Conservation (phyloP, 1,140 invertebrate genomes). For the Druon quercuslanigerum region DNA sequence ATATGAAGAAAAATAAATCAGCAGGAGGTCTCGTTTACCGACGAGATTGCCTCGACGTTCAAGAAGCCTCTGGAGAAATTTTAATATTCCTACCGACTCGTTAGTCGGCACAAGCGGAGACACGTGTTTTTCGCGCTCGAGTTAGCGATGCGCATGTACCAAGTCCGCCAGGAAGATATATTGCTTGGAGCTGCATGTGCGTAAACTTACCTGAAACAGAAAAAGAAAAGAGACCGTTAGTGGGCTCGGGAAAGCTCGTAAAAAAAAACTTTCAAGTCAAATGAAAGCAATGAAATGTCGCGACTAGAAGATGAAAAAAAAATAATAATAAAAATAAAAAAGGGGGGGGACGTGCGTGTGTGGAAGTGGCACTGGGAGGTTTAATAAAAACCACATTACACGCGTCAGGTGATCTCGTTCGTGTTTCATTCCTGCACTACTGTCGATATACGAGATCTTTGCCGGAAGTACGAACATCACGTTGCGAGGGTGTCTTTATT, state of each 20-base stretch:
- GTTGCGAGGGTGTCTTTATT: constrained; percentile 27
- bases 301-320: background rate
- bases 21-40: constrained; percentile 23
- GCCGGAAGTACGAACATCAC: constrained; percentile 15
- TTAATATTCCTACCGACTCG: constrained; percentile 31
- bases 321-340: background rate
- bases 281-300: constrained; percentile 12
- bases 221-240: constrained; percentile 23
- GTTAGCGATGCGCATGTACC: constrained; percentile 30
- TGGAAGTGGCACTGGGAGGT: constrained; percentile 44
- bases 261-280: background rate
- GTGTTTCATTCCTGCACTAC: constrained; percentile 56
- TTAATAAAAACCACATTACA: constrained; percentile 71
- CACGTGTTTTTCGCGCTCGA: constrained; percentile 31
- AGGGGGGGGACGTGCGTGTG: constrained; percentile 4
- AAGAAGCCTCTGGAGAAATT: constrained; percentile 29
- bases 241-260: constrained; percentile 18
- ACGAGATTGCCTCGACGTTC: constrained; percentile 19
- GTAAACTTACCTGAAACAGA: constrained; percentile 30
- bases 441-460: constrained; percentile 42
- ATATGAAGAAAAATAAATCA: constrained; percentile 10
- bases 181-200: constrained; percentile 18
- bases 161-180: constrained; percentile 14
- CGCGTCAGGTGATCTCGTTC: constrained; percentile 67
- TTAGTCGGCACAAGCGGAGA: constrained; percentile 29